Base-by-base conservation (phyloP, 1,140 invertebrate species). In the Elymnias hypermnestra region DNA sequence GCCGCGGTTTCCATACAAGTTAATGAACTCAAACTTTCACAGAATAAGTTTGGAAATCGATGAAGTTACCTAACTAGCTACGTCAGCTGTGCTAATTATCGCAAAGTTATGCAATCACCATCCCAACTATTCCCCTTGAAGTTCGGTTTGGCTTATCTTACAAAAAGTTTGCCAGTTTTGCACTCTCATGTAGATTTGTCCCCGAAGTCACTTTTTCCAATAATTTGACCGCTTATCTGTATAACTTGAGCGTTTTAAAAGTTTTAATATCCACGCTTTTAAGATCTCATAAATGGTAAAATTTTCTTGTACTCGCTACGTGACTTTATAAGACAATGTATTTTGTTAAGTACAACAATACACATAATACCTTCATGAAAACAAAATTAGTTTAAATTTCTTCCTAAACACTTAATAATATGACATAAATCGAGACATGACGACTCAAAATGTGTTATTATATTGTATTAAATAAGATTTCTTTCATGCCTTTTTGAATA, bases 21-120 rank as follows among this genome's bases (percentile, higher is more conserved):
- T 40, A 14, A 51, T 38, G 36, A 52, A 52, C 28, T 37, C n/a
- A 28, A 44, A 46, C 29, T 53, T 47, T 36, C 22, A 29, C 33
- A 14, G 12, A 31, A 19, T 41, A 29, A 42, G 33, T 41, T 42
- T 53, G 23, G 13, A 38, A 53, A 47, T 53, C 37, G 41, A 37
- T 42, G 25, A 42, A 53, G 37, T 42, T 29, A 42, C 29, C 31
- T 25, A 46, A 36, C 31, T 26, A 17, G 13, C 31, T 31, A 43
- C 40, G 40, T 50, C 40, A 50, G 47, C 39, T 38, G 33, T 38
- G 35, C 48, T 51, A 51, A 51, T 51, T 51, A 44, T 44, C 26
- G 33, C 40, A 31, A 51, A 51, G 25, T 51, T 51, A 31, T 43
- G 31, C 29, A 41, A 41, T 45, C 43, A 48, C 45, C 35, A 38